Base-by-base conservation (phyloP, 1,140 invertebrate species). In the Caenorhabditis briggsae region DNA sequence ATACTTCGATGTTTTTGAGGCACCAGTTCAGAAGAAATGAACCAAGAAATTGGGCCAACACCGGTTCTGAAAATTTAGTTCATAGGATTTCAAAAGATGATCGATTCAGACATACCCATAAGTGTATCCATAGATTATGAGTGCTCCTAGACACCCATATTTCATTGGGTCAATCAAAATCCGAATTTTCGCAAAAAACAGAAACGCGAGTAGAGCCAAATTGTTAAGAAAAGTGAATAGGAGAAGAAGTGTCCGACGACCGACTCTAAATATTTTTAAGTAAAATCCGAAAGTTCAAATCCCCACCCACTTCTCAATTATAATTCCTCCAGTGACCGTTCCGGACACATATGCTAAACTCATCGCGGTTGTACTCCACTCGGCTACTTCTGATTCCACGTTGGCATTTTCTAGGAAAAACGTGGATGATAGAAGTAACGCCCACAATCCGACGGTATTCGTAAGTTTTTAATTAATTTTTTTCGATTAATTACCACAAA, bases 41-140 rank as follows among this genome's bases (percentile, higher is more conserved):
- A 89, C 89, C 89, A 90, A 12, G 89, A 85, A 64, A 90, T 88
- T 12, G 89, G 89, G 3, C 89, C 89, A 7, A 86, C 85, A 2
- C 82, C 89, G 46, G 89, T 86, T 59, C 89, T 90, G 55, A 86
- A 88, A 89, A 3, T 41, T 8, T 9, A 41, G 7, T 50, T 8
- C 25, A 16, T 9, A 8, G 50, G 14, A 48, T 11, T n/a, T 43
- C 8, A 46, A 61, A 58, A 70, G 56, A 64, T n/a, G n/a, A n/a
- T n/a, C n/a, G n/a, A n/a, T n/a, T n/a, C n/a, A n/a, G n/a, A n/a
- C 58, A 16, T 9, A 89, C 88, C 88, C 89, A 64, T 89, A 89
- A 78, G 89, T 90, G 55, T 83, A 65, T 3, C 89, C 89, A 53
- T 89, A 87, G 64, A 70, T 14, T 18, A 85, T 84, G 5, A 89